Evolutionary conservation across 2,113 vertebrate genomes (phyloP).

Genomic region (Poicephalus meyeri): DNA sequence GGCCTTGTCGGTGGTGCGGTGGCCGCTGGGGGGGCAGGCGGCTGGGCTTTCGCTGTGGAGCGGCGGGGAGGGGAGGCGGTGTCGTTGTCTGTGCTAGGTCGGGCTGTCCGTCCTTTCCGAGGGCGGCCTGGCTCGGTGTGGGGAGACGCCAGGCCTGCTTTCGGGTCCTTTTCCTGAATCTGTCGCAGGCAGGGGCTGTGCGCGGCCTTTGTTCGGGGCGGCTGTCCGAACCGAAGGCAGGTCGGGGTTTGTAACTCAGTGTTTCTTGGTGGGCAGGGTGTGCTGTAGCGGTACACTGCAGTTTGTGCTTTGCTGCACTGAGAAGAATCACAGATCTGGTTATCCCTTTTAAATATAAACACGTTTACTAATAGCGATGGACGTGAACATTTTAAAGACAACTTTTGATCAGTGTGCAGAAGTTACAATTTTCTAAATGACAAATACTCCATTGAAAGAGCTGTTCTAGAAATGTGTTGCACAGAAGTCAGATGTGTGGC

Average conservation of each 20-base stretch:
- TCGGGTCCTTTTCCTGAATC: rapidly evolving
- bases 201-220: rapidly evolving
- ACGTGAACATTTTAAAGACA: rapidly evolving
- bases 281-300: rapidly evolving
- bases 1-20: neutral
- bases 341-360: rapidly evolving
- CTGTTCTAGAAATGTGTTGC: rapidly evolving
- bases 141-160: no score
- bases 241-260: rapidly evolving
- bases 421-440: no score
- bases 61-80: no score
- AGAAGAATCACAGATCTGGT: rapidly evolving
- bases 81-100: neutral
- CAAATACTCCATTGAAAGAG: rapidly evolving
- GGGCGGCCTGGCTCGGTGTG: no score
- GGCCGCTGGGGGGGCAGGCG: neutral
- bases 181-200: rapidly evolving
- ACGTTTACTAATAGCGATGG: rapidly evolving
- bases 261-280: rapidly evolving
- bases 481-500: rapidly evolving
- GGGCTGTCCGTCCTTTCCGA: no score
- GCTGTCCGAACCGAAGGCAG: neutral
- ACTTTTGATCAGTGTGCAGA: neutral
- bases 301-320: rapidly evolving
- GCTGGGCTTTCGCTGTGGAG: no score